Percentiles rank a stretch among this genome's conserved stretches.
These are phyloP conservation scores for Todiramphus chloris DNA, from an alignment of 2,113 vertebrate genomes.

Conservation along the genomic window DNA sequence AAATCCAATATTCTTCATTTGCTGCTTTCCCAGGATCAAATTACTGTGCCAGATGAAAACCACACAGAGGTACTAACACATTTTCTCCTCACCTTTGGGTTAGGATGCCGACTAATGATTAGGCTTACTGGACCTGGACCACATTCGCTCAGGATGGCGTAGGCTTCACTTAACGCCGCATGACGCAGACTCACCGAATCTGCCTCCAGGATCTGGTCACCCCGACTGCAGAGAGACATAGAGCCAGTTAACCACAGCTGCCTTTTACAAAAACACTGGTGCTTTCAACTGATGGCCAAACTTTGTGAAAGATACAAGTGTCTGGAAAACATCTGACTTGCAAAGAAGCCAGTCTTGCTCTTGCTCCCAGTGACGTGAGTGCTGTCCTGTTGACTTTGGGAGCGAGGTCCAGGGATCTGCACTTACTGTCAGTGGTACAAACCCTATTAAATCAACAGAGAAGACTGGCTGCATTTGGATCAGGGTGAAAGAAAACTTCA, in stretches of 20 bases:
- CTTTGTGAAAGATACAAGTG: not conserved
- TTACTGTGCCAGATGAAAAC: not conserved
- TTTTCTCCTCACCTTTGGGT: conserved; percentile 85
- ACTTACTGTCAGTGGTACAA: not conserved
- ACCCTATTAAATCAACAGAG: not conserved
- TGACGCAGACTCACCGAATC: conserved; percentile 91
- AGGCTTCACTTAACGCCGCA: conserved; percentile 89
- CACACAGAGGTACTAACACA: not conserved
- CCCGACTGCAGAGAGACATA: conserved; percentile 78
- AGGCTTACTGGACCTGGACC: conserved; percentile 92
- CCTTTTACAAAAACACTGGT: not conserved
- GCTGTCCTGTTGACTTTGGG: not conserved
- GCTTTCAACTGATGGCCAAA: not conserved
- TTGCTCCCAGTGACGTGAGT: not conserved
- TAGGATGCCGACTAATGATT: conserved; percentile 93
- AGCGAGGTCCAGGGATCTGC: not conserved
- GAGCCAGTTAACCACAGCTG: not conserved
- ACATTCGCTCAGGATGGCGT: conserved; percentile 92
- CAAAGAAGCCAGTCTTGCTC: not conserved
- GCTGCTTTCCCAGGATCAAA: not conserved
- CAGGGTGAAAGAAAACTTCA: conserved; percentile 2
- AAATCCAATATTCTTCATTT: not conserved
- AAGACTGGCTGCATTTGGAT: not conserved
- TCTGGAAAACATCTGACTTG: not conserved
- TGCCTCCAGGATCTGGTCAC: conserved; percentile 95